Evolutionary conservation across 2,888 invertebrate species (phyloP).

Genomic region (Tortricodes alternella): DNA sequence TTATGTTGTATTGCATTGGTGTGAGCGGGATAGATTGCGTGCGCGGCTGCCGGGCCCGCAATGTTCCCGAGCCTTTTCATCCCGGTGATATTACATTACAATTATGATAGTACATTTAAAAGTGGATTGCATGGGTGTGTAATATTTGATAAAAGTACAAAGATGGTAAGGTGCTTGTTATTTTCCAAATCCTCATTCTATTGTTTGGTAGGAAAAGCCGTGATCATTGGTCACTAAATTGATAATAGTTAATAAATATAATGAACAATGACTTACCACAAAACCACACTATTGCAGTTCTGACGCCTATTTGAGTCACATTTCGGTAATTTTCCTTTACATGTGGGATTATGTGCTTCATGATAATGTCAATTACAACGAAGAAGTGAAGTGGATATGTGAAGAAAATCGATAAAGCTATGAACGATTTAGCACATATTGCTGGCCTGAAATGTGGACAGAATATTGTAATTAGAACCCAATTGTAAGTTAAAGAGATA

Average conservation of each 20-base stretch:
- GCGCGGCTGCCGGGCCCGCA: too few species aligned
- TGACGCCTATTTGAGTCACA: conserved; percentile 51
- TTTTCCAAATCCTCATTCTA: not conserved
- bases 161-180: not conserved
- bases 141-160: too few species aligned
- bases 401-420: conserved; percentile 93
- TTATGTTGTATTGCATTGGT: too few species aligned
- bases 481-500: too few species aligned
- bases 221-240: too few species aligned
- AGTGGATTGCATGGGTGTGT: too few species aligned
- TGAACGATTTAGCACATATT: conserved; percentile 90
- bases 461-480: too few species aligned
- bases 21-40: too few species aligned
- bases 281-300: conserved; percentile 61
- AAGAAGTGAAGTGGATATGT: conserved; percentile 97
- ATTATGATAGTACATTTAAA: too few species aligned
- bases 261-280: conserved; percentile 58
- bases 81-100: too few species aligned
- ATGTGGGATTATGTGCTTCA: conserved; percentile 87
- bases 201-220: not conserved
- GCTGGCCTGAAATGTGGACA: conserved; percentile 84
- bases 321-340: conserved; percentile 71
- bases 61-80: too few species aligned
- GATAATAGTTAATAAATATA: not conserved
- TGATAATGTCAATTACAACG: conserved; percentile 94